Conservation (phyloP, 1,140 invertebrate genomes). For the Frieseomelitta varia region DNA sequence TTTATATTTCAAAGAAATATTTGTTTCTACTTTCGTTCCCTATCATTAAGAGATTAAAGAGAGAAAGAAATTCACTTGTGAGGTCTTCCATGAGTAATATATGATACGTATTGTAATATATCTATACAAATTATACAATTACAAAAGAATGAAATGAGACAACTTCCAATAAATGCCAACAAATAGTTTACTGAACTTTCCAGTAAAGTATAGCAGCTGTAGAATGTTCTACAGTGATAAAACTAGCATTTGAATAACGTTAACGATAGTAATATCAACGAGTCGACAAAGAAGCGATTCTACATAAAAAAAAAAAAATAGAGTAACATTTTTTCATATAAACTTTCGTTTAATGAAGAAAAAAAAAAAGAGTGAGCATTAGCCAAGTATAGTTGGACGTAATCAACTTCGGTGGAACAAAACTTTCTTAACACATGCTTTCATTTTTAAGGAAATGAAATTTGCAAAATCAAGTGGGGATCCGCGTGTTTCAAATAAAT, state of each 20-base stretch:
- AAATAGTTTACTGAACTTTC: not conserved
- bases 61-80: not conserved
- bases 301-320: not conserved
- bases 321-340: not conserved
- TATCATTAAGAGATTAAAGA: not conserved
- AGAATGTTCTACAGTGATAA: not conserved
- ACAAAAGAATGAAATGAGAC: not conserved
- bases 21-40: not conserved
- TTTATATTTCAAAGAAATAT: constrained; percentile 29
- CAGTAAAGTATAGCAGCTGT: not conserved
- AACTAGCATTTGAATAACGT: not conserved
- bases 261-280: not conserved
- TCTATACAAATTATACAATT: not conserved
- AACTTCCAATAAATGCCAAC: not conserved
- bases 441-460: too few species aligned
- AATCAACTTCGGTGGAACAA: not conserved
- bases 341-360: not conserved
- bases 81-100: not conserved
- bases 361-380: not conserved
- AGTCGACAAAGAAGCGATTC: not conserved
- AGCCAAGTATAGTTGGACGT: not conserved
- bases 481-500: too few species aligned
- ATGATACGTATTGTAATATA: not conserved
- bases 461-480: too few species aligned
- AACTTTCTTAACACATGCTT: too few species aligned